Evolutionary conservation across 30 jellyfish, hydroid and myxozoan species (phyloP).

Genomic region (Cassiopea andromeda): DNA sequence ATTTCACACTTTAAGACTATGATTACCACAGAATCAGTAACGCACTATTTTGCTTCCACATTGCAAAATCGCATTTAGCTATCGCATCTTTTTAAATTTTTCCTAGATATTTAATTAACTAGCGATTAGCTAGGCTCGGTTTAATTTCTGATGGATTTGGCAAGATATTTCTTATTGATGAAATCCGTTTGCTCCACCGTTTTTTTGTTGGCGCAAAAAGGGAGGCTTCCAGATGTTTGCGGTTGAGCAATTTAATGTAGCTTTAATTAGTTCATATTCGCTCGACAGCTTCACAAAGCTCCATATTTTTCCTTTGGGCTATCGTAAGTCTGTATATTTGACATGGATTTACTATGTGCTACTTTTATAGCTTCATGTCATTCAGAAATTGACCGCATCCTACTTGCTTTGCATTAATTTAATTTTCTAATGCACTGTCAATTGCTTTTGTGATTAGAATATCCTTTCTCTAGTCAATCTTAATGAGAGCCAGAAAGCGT

Average conservation of each 20-base stretch:
- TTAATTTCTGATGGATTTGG: not conserved
- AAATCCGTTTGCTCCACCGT: not conserved
- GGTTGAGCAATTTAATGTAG: no score
- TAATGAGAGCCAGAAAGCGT: constrained; percentile 40
- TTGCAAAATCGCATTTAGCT: constrained; percentile 4
- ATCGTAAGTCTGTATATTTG: no score
- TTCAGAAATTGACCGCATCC: no score
- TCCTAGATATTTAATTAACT: constrained; percentile 1
- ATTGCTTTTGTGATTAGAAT: not conserved
- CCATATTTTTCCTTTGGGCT: no score
- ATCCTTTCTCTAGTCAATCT: constrained; percentile 54
- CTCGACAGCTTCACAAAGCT: no score
- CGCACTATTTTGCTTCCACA: not conserved
- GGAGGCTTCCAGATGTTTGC: not conserved
- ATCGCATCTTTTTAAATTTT: not conserved
- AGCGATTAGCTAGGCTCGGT: constrained; percentile 21
- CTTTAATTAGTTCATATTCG: no score
- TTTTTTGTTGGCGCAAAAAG: not conserved
- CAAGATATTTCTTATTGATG: not conserved
- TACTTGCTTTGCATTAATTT: not conserved
- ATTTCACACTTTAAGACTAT: not conserved
- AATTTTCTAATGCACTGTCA: not conserved
- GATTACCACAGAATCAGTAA: constrained; percentile 20
- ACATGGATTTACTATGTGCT: no score
- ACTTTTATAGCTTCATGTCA: no score